Conservation (phyloP, 2,113 vertebrate genomes). For the Ploceus nigricollis region DNA sequence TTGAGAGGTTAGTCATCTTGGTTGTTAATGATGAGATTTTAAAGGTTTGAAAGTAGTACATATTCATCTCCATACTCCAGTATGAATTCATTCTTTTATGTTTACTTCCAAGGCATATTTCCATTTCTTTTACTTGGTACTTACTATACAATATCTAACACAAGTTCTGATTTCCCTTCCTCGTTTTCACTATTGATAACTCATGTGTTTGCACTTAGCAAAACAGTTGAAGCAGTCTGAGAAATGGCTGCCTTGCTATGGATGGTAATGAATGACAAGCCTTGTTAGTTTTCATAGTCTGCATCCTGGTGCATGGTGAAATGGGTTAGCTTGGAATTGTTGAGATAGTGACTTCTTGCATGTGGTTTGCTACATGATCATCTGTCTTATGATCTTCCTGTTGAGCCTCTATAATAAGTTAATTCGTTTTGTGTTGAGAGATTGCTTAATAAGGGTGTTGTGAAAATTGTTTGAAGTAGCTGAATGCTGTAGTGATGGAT, state of each 20-base stretch:
- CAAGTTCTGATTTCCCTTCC: background rate
- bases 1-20: background rate
- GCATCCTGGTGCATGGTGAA: background rate
- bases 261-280: background rate
- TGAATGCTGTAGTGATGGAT: constrained; percentile 6
- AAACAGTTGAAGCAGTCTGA: background rate
- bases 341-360: background rate
- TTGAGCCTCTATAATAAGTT: background rate
- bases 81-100: background rate
- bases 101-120: background rate
- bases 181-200: background rate
- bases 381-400: background rate
- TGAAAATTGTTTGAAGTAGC: constrained; percentile 35
- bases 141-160: background rate
- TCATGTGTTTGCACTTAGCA: background rate
- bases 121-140: background rate
- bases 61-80: background rate
- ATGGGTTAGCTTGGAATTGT: background rate
- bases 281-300: background rate
- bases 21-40: background rate
- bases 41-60: background rate
- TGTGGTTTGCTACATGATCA: background rate
- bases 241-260: background rate
- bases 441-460: background rate
- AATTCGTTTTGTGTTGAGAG: constrained; percentile 30